phyloP scores from a whole-genome alignment of 2,888 invertebrate genomes.

The Xestia ashworthii region DNA sequence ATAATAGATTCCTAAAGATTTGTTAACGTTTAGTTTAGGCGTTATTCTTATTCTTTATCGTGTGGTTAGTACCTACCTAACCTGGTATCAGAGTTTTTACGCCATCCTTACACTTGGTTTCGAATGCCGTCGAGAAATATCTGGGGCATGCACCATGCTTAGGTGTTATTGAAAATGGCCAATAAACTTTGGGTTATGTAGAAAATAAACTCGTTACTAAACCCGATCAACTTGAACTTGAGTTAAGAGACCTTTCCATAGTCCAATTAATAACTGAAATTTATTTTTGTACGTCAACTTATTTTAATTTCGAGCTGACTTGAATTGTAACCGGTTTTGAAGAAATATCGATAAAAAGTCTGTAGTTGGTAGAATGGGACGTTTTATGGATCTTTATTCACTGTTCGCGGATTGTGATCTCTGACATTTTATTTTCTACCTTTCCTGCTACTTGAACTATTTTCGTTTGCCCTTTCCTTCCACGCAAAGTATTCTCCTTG shows the following conservation, averaged over 20 bases:
- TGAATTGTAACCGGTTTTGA: conserved; percentile 33
- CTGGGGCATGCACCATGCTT: too few relatives aligned
- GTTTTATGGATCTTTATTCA: neutral
- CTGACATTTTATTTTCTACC: neutral
- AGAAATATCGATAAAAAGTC: conserved; percentile 10
- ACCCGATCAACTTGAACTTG: conserved; percentile 9
- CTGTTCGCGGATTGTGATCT: neutral
- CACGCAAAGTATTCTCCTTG: neutral
- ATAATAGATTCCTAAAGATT: neutral
- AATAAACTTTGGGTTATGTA: neutral
- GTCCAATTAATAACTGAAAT: conserved; percentile 31
- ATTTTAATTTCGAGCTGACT: conserved; percentile 22
- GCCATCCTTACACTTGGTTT: too few relatives aligned
- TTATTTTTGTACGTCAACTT: conserved; percentile 22
- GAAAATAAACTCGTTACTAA: neutral
- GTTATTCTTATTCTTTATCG: too few relatives aligned
- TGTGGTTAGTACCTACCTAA: too few relatives aligned
- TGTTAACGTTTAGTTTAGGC: neutral
- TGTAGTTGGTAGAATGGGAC: conserved; percentile 1
- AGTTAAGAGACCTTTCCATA: conserved; percentile 17
- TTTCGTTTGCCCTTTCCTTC: conserved; percentile 4
- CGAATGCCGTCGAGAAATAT: too few relatives aligned
- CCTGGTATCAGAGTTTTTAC: too few relatives aligned
- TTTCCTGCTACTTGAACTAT: neutral
- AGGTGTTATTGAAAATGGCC: neutral